phyloP scores from a whole-genome alignment of 2,888 invertebrate species.

The Lordiphosa andalusiaca region DNA sequence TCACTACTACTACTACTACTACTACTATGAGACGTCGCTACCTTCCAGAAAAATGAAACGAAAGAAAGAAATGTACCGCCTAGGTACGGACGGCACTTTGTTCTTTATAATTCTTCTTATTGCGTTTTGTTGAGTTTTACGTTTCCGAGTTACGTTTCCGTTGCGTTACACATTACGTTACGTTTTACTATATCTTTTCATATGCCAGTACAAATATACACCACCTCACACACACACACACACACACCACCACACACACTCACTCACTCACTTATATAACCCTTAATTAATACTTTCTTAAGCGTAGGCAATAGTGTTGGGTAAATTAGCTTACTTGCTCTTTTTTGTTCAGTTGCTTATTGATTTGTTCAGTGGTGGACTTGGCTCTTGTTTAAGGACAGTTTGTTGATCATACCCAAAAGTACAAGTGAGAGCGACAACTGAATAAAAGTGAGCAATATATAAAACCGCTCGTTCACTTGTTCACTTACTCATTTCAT shows the following conservation, averaged over 20 bases:
- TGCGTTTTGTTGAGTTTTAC: constrained; percentile 72
- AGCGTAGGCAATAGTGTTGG: too few species aligned
- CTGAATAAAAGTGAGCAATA: too few species aligned
- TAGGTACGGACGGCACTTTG: constrained; percentile 72
- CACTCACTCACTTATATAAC: constrained; percentile 1
- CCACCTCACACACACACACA: constrained; percentile 16
- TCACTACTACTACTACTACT: constrained; percentile 36
- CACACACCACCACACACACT: constrained; percentile 11
- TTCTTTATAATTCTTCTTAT: constrained; percentile 69
- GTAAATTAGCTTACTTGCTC: too few species aligned
- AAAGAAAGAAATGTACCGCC: constrained; percentile 50
- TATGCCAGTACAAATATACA: constrained; percentile 22
- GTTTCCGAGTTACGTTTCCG: constrained; percentile 65
- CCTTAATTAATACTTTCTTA: too few species aligned
- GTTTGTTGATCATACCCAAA: too few species aligned
- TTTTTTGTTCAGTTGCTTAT: too few species aligned
- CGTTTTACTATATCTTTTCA: constrained; percentile 44
- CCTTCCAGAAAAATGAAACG: not conserved
- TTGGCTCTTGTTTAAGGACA: too few species aligned
- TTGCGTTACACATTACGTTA: constrained; percentile 59
- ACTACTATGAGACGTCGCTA: constrained; percentile 15
- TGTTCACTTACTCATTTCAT: too few species aligned
- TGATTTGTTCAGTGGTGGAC: too few species aligned
- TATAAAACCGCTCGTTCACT: too few species aligned
- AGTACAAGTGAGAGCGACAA: too few species aligned